phyloP scores from a whole-genome alignment of 2,113 vertebrate species.

The Ciconia stormi region DNA sequence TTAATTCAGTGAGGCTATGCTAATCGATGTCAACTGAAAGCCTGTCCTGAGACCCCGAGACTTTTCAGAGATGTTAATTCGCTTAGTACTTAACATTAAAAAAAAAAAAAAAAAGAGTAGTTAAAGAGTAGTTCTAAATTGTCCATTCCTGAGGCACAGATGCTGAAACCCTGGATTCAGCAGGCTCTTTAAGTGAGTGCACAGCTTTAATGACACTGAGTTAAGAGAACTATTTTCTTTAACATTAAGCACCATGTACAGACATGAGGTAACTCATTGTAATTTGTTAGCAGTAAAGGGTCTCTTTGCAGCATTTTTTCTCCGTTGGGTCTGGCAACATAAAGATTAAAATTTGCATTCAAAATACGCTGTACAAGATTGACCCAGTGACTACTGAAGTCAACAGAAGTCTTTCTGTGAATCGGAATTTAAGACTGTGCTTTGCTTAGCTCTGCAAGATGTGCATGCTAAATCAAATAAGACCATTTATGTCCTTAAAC shows the following conservation, averaged over 20 bases:
- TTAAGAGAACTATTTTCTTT: background rate
- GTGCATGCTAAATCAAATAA: background rate
- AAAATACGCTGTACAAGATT: background rate
- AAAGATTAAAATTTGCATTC: background rate
- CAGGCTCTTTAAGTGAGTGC: background rate
- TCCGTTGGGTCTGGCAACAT: background rate
- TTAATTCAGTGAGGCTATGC: conserved; percentile 24
- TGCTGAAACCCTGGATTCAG: background rate
- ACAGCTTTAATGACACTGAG: background rate
- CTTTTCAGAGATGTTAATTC: conserved; percentile 53
- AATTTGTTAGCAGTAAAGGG: background rate
- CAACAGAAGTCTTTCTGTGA: background rate
- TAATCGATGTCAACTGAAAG: conserved; percentile 51
- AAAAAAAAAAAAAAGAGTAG: too few species aligned
- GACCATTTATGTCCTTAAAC: background rate
- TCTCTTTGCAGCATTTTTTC: background rate
- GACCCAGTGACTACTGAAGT: background rate
- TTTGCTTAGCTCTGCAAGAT: background rate
- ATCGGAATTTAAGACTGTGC: background rate
- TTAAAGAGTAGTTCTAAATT: background rate
- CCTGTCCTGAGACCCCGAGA: background rate
- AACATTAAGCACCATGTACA: background rate
- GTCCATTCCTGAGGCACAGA: background rate
- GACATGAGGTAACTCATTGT: background rate
- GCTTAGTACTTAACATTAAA: background rate